Percentiles rank a stretch among this genome's conserved stretches.
These are phyloP conservation scores for Alces alces DNA, from an alignment of 2,113 vertebrate species.

Conservation along the genomic window DNA sequence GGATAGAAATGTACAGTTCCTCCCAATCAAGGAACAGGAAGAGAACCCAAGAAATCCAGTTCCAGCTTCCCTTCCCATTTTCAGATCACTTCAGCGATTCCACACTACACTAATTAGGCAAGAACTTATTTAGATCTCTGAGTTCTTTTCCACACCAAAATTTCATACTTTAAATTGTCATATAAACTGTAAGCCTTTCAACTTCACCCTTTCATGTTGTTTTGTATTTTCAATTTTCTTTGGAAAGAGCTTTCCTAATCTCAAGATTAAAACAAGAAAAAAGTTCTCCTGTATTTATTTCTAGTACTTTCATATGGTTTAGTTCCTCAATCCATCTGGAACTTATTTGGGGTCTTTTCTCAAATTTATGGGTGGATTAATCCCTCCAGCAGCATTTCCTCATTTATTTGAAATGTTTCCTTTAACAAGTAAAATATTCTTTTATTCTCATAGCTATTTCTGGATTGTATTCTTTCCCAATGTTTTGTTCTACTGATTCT, in stretches of 20 bases:
- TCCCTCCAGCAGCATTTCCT: background rate
- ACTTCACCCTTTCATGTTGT: background rate
- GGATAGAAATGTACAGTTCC: background rate
- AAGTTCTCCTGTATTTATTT: background rate
- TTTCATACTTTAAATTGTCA: background rate
- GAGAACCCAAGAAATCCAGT: background rate
- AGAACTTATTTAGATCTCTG: background rate
- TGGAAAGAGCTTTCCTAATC: constrained; percentile 3
- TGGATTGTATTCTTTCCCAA: background rate
- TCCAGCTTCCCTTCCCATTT: background rate
- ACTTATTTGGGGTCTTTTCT: background rate
- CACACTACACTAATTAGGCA: background rate
- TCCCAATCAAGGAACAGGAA: background rate
- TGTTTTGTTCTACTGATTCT: background rate
- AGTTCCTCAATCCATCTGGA: background rate
- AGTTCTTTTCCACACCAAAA: background rate
- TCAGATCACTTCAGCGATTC: background rate
- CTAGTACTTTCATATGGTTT: background rate
- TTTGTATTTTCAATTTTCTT: constrained; percentile 1
- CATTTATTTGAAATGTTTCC: background rate
- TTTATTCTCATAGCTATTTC: background rate
- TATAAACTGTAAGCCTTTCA: background rate
- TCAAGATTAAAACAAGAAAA: background rate
- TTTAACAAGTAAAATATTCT: background rate
- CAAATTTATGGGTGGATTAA: background rate